Conservation (phyloP, 2,888 invertebrate species). For the Thymelicus acteon region DNA sequence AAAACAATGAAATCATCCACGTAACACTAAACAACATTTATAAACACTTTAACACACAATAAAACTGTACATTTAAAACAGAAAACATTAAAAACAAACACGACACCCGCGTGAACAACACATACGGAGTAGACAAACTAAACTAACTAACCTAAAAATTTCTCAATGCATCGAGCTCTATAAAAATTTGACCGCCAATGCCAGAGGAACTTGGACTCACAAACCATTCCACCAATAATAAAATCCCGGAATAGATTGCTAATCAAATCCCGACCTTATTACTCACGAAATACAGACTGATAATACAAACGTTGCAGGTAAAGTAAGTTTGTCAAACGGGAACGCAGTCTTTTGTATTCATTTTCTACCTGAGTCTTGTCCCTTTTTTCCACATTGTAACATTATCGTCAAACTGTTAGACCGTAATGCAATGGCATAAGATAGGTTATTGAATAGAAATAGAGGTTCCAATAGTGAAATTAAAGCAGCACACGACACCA, state of each 20-base stretch:
- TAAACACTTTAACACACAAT: conserved; percentile 42
- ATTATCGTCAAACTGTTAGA: conserved; percentile 32
- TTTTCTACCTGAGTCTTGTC: conserved; percentile 77
- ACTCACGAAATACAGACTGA: conserved; percentile 38
- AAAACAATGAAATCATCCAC: conserved; percentile 36
- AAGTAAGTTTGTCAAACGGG: conserved; percentile 45
- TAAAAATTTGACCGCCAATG: conserved; percentile 79
- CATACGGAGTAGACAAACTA: conserved; percentile 59
- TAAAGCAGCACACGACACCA: conserved; percentile 42
- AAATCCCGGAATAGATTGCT: conserved; percentile 24
- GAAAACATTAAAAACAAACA: conserved; percentile 45
- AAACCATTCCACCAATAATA: conserved; percentile 45
- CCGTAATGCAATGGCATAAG: conserved; percentile 47
- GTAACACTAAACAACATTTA: conserved; percentile 41
- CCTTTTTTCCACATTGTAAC: conserved; percentile 63
- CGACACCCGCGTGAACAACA: conserved; percentile 48
- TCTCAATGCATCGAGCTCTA: conserved; percentile 56
- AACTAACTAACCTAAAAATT: conserved; percentile 80
- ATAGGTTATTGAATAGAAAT: conserved; percentile 45
- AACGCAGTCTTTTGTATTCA: conserved; percentile 75
- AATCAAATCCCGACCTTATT: conserved; percentile 49
- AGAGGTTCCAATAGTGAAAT: conserved; percentile 9
- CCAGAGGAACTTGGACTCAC: conserved; percentile 65
- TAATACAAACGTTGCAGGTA: conserved; percentile 31
- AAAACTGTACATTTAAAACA: conserved; percentile 35